Base-by-base conservation (phyloP, 2,888 invertebrate species). In the Conus canariensis region DNA sequence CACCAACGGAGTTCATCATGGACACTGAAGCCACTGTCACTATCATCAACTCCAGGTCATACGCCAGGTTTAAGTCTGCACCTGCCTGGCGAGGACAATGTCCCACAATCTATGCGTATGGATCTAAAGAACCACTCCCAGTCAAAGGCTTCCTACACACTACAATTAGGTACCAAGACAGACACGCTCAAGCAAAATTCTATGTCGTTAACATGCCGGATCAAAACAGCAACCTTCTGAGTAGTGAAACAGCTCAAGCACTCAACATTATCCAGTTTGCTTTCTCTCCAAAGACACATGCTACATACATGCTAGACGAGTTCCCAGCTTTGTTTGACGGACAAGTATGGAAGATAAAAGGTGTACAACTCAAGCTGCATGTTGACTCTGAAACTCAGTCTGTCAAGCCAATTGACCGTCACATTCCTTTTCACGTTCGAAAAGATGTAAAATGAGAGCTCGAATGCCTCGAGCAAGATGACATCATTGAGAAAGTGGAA, bases 401-500 rank as follows among this genome's bases (percentile, higher is more conserved):
- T 22, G 92, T 91, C 3, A 87, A 88, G 1, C 90, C 90, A 67
- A 74, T 19, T 45, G 90, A 91, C 82, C 70, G 90, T 30, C 30
- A 87, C 10, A 90, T 89, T 58, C 92, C 92, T 56, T 92, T 91
- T 87, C 90, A 89, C 64, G n/a, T 91, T 9, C 25, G 92, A 45
- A 87, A 90, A 25, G 92, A 90, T 70, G 91, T 93, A 1, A 92
- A 91, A 77, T 67, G 85, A 12, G 92, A 93, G 90, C 83, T 93
- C n/a, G 59, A 92, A 22, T 67, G 92, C 67, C 89, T 92, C 14
- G 45, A 93, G 30, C n/a, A 90, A 56, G 14, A 91, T 14, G 92
- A 92, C 86, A 91, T 93, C 14, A 93, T 92, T 22, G 93, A 93
- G 86, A 92, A 90, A 74, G 92, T 93, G 12, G 88, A 91, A 82